Base-by-base conservation (phyloP, 2,113 vertebrate species). In the Callithrix jacchus region DNA sequence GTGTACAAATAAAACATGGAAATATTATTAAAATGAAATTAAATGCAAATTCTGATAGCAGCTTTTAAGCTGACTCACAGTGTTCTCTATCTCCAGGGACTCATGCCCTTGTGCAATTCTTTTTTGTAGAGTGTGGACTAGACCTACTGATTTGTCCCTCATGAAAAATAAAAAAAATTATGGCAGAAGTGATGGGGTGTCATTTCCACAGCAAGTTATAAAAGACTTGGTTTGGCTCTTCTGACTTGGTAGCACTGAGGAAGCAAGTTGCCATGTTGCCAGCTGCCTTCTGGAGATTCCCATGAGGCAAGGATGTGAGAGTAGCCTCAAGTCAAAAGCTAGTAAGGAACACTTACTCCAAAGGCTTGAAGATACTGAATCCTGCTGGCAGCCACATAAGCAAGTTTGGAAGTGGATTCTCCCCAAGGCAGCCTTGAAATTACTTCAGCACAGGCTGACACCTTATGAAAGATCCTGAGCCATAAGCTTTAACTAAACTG, bases 311-410 rank as follows among this genome's bases (percentile, higher is more conserved):
- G 16, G 10, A 83, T 61, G 8, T 85, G n/a, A 76, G 20, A 12
- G 3, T 32, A 77, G 17, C 9, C 54, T 76, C 10, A 20, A 58
- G 74, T 12, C 40, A 32, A 88, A 52, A 49, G 40, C 40, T 52
- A 42, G 3, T 45, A 77, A 80, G 45, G 3, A 49, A 70, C 5
- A 9, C n/a, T 84, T 10, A 21, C 11, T 73, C 27, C 61, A 40
- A 64, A 89, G 58, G 32, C 61, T 79, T 32, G 52, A 89, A 83
- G 30, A 35, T 32, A 71, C 8, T 37, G 12, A 84, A 32, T 77
- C 23, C 5, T 37, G 9, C 20, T 8, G 27, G 37, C 6, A 56
- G 14, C 3, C 32, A 9, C 2, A 11, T 2, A 5, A 66, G 7
- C 2, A 11, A 71, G 10, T 10, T 35, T 83, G 37, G 23, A 76